Percentiles rank a stretch among this genome's conserved stretches.
Conservation (phyloP, 2,113 vertebrate genomes). For the Callopanchax toddi region DNA sequence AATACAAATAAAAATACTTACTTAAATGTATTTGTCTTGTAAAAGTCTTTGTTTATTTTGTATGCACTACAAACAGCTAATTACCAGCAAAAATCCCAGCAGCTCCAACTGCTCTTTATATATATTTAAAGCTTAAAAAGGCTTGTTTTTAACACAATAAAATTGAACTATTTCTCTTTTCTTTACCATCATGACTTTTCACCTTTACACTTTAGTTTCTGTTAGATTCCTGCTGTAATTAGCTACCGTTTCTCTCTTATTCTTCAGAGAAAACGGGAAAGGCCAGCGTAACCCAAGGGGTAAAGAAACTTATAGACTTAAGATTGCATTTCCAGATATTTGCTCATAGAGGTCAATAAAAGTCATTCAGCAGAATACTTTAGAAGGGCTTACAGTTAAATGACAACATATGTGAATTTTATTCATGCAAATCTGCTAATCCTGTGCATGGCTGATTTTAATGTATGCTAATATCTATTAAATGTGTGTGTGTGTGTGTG, state of each 20-base stretch:
- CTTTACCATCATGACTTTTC: slow-evolving; percentile 13
- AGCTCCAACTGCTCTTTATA: too few relatives aligned
- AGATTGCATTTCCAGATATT: slow-evolving; percentile 42
- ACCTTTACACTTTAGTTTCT: slow-evolving; percentile 5
- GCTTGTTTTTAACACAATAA: slow-evolving; percentile 25
- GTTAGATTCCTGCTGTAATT: slow-evolving; percentile 25
- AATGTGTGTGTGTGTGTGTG: too few relatives aligned
- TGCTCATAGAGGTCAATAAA: slow-evolving; percentile 29
- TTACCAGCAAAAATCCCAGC: too few relatives aligned
- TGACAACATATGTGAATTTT: neutral
- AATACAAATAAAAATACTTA: slow-evolving; percentile 10
- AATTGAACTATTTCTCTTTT: slow-evolving; percentile 2
- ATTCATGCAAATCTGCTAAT: slow-evolving; percentile 1
- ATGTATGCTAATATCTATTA: slow-evolving; percentile 5
- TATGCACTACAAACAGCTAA: too few relatives aligned
- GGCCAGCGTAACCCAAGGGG: slow-evolving; percentile 36
- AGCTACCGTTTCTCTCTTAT: slow-evolving; percentile 1
- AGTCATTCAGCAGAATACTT: slow-evolving; percentile 7
- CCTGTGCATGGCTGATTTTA: neutral
- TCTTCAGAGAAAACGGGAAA: slow-evolving; percentile 26
- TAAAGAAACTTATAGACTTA: slow-evolving; percentile 20
- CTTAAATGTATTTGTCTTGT: slow-evolving; percentile 5
- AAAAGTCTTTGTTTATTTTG: slow-evolving; percentile 2
- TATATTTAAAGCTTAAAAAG: slow-evolving; percentile 55
- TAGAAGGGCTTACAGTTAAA: neutral